Evolutionary conservation across 2,113 vertebrate genomes (phyloP), one percentile per base, ranked within the genome.

Genomic region (Ranitomeya variabilis): DNA sequence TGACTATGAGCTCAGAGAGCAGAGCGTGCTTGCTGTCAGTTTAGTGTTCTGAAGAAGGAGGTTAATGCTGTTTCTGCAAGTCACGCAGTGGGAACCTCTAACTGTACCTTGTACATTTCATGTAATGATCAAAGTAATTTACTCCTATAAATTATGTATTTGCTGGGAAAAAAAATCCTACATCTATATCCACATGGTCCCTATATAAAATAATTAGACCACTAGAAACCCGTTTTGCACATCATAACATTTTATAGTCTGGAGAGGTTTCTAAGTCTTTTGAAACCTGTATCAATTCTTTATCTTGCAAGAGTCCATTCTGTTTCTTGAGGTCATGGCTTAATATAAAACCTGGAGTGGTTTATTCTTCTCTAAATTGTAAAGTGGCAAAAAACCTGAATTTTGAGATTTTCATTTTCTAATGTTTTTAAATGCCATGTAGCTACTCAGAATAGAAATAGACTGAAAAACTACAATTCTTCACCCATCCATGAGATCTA

Each of bases 101-200:
- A 93, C 89, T 88, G 89, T 93, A 93, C 92, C 90, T 91, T 93
- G 86, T 76, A 91, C 89, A 91, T 94, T 93, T 92, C 77, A 91
- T 92, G 80, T 93, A 93, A 91, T 91, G 93, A 94, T 95, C 92
- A 93, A 93, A 93, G 93, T 91, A 92, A 95, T 93, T 94, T 93
- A 89, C 90, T 92, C 90, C 93, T 90, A 94, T 94, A 93, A 94
- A 95, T 95, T 93, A 93, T 93, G 91, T 92, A 95, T 93, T 91
- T 88, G 90, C 85, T 82, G 85, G 87, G 64, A 89, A 92, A 89
- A 92, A 92, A 89, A 89, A 45, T 45, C 90, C 90, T 95, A 92
- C 67, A 16, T 78, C 16, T 13, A 93, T 92, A 92, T 92, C 92
- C 93, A 92, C 94, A 93, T 93, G 91, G 88, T 91, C 91, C 87